Evolutionary conservation across 2,797 vertebrate genomes (phyloP).

Genomic region (Crocidura indochinensis): DNA sequence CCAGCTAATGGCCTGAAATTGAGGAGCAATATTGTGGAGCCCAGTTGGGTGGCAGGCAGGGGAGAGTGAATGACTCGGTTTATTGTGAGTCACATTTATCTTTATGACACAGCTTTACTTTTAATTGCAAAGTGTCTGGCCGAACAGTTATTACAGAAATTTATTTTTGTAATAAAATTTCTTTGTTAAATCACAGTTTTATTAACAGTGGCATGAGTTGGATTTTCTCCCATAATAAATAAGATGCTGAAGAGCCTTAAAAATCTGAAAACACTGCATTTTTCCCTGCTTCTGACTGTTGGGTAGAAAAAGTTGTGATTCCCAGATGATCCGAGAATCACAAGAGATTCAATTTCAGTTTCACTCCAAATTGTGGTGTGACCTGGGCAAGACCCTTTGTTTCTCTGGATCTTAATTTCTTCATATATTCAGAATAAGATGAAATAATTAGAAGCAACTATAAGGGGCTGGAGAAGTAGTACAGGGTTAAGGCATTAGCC

Average conservation of each 20-base stretch:
- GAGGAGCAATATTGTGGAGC: neutral
- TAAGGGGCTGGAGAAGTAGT: no score
- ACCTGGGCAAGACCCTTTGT: neutral
- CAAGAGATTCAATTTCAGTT: neutral
- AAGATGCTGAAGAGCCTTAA: neutral
- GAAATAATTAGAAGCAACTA: neutral
- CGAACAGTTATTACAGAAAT: constrained; percentile 79
- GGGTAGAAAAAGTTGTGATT: neutral
- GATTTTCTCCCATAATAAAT: constrained; percentile 73
- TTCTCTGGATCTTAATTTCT: constrained; percentile 28
- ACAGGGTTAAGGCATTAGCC: no score
- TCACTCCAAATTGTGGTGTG: neutral
- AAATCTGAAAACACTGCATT: neutral
- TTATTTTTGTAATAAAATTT: constrained; percentile 85
- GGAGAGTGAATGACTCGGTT: neutral
- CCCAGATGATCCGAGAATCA: neutral
- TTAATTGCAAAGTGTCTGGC: constrained; percentile 79
- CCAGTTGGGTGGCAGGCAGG: neutral
- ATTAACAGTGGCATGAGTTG: constrained; percentile 74
- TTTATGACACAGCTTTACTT: constrained; percentile 80
- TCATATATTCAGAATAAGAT: constrained; percentile 7
- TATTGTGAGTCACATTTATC: constrained; percentile 66
- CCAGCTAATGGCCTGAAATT: constrained; percentile 9
- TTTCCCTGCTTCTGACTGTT: neutral
- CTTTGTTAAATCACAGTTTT: constrained; percentile 80